phyloP scores from a whole-genome alignment of 2,797 vertebrate species.

The Typhlichthys eigenmanni region DNA sequence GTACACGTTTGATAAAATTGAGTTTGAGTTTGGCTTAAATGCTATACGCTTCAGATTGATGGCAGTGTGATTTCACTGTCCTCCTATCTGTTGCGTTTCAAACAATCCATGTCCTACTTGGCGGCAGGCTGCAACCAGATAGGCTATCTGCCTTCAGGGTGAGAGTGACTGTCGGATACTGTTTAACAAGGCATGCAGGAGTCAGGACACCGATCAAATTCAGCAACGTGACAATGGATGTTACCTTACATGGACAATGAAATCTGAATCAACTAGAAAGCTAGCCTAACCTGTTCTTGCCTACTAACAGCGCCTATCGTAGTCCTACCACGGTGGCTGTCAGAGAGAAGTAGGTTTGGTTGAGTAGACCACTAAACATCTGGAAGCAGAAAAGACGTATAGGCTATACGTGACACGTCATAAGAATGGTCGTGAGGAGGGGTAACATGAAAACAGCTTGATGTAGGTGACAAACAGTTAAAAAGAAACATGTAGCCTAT shows the following conservation, averaged over 20 bases:
- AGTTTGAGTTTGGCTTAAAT: constrained; percentile 4
- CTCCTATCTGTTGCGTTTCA: constrained; percentile 37
- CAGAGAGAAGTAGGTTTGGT: background rate
- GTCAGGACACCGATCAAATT: constrained; percentile 13
- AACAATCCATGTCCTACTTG: constrained; percentile 29
- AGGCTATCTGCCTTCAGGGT: background rate
- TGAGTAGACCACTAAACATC: background rate
- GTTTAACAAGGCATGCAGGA: constrained; percentile 11
- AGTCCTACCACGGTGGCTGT: background rate
- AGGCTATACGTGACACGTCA: too few relatives aligned
- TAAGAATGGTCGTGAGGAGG: background rate
- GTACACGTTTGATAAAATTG: constrained; percentile 19
- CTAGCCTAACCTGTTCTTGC: background rate
- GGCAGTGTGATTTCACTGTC: constrained; percentile 36
- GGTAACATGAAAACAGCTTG: background rate
- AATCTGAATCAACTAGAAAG: background rate
- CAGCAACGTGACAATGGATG: background rate
- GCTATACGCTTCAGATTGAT: background rate
- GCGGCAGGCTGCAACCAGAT: constrained; percentile 37
- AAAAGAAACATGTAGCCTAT: too few relatives aligned
- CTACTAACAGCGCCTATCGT: too few relatives aligned
- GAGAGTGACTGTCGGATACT: background rate
- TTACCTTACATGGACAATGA: background rate
- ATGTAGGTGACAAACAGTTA: too few relatives aligned
- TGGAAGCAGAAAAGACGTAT: background rate